Evolutionary conservation across 2,888 invertebrate species (phyloP), one percentile per base, ranked within the genome.

Genomic region (Andrena haemorrhoa): DNA sequence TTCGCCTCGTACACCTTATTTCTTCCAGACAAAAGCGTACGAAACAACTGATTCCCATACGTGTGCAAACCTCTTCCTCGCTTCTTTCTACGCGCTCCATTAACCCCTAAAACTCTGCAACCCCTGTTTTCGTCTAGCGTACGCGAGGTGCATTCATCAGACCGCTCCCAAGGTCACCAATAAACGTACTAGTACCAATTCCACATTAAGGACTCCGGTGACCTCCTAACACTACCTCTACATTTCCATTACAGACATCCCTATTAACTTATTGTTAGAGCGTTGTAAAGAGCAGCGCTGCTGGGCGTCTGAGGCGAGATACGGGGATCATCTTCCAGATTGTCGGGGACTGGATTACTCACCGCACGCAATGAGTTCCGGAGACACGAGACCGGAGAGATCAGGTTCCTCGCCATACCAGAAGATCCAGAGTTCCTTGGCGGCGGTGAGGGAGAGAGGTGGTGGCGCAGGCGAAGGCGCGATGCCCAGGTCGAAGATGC

Each of bases 321-420:
- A 8, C 20, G 4, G 23, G 23, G 23, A 26, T 56, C 56, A 26
- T 56, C 35, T 35, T 29, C 7, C 12, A 31, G 66, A 3, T 53
- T 23, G 31, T 16, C 26, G 16, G 29, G 64, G 64, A 23, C 8
- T 51, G 29, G 31, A 16, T 72, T 80, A 96, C 97, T 97, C 95
- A 98, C 98, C 98, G 94, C 96, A 96, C 87, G 96, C 95, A 93
- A 97, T 96, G 88, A 98, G 96, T 93, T 98, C 98, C 16, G 97
- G 96, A 81, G 97, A 96, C 90, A 98, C 97, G 91, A 98, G 95
- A 82, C 97, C 97, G 91, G 96, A 96, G 86, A 98, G 96, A 94
- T 98, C 98, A 76, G 98, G 98, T 94, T 98, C 98, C 94, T 99
- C 98, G 92, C 99, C 99, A 95, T 99, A 99, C 99, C 99, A 99